Conservation (phyloP, 2,888 invertebrate genomes). For the Netelia melanura region DNA sequence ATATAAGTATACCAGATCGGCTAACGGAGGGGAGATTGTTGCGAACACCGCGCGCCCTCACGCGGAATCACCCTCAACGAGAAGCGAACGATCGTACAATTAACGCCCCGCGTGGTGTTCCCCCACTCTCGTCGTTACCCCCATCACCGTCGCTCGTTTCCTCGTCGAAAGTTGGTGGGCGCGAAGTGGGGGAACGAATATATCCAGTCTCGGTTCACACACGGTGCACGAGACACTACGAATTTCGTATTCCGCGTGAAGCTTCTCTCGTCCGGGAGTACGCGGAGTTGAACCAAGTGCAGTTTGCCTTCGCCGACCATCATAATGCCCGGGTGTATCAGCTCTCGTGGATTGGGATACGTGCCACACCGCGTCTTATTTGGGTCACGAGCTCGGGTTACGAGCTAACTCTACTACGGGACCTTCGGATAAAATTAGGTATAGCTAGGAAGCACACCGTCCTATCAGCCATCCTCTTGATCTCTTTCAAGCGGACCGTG, state of each 20-base stretch:
- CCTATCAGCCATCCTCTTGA: conserved; percentile 29
- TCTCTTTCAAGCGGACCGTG: conserved; percentile 23
- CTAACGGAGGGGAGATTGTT: conserved; percentile 45
- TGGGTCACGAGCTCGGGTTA: conserved; percentile 73
- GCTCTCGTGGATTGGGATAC: conserved; percentile 76
- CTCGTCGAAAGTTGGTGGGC: conserved; percentile 22
- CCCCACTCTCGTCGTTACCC: conserved; percentile 4
- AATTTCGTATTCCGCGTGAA: conserved; percentile 78
- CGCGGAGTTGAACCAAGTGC: conserved; percentile 79
- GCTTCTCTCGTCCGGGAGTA: conserved; percentile 69
- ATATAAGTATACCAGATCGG: conserved; percentile 14
- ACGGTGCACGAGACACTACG: conserved; percentile 38
- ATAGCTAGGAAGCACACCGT: conserved; percentile 38
- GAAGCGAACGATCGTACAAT: conserved; percentile 57
- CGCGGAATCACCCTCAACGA: conserved; percentile 41
- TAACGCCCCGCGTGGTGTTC: conserved; percentile 53
- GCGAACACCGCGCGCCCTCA: conserved; percentile 28
- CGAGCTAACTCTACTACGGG: conserved; percentile 58
- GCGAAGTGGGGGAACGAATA: conserved; percentile 4
- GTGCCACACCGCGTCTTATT: conserved; percentile 73
- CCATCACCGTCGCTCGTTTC: neutral
- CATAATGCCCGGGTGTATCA: conserved; percentile 77
- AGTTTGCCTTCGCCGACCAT: conserved; percentile 77
- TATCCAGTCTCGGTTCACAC: conserved; percentile 18
- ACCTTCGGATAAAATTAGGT: conserved; percentile 74